phyloP scores from a whole-genome alignment of 2,797 vertebrate genomes.

The Streptopelia turtur region DNA sequence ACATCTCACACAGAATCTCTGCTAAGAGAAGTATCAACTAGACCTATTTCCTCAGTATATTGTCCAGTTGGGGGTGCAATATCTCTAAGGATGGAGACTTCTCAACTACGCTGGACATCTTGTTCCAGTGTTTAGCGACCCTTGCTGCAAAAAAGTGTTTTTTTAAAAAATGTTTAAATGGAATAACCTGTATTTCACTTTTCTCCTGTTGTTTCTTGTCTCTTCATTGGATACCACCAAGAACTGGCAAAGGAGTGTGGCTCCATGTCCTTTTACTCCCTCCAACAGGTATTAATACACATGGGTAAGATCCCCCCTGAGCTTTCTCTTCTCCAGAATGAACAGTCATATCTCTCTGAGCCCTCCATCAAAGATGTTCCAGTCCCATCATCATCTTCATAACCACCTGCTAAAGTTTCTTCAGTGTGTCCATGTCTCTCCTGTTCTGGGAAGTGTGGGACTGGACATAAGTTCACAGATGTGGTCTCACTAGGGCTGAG shows the following conservation, averaged over 20 bases:
- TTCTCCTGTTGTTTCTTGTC: fast-evolving
- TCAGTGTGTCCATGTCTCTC: neutral
- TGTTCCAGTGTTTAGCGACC: neutral
- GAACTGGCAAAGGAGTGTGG: neutral
- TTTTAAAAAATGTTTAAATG: neutral
- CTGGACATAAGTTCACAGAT: neutral
- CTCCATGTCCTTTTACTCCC: neutral
- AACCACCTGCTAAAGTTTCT: neutral
- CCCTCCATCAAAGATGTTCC: neutral
- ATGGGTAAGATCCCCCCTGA: neutral
- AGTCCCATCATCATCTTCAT: neutral
- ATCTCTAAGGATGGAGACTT: neutral
- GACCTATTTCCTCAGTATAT: neutral
- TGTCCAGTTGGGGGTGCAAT: neutral
- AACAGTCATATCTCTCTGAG: neutral
- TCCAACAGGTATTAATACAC: neutral
- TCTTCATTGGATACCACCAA: neutral
- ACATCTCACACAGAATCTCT: neutral
- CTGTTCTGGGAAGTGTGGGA: neutral
- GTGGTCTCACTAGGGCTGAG: neutral
- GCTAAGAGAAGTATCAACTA: neutral
- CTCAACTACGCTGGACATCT: neutral
- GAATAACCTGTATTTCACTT: neutral
- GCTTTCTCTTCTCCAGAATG: neutral
- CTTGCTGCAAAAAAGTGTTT: fast-evolving